A percentile compares a stretch with the other conserved stretches of the same genome.
These are phyloP conservation scores for Drosophila kanekoi DNA, from an alignment of 2,888 invertebrate species.

Conservation along the genomic window DNA sequence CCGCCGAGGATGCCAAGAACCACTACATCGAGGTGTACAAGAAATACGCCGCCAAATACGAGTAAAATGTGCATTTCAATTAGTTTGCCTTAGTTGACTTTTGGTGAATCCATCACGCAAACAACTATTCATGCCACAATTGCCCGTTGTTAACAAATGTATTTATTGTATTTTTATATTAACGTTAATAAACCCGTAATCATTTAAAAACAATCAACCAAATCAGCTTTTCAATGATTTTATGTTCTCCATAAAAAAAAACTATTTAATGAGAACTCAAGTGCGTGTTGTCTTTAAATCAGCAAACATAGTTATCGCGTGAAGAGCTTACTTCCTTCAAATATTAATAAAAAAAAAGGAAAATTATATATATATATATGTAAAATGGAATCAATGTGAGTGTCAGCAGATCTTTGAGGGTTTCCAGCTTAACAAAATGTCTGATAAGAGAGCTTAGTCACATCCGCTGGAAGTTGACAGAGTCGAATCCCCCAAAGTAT, in stretches of 20 bases:
- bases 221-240: no score
- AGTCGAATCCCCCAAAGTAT: conserved; percentile 13
- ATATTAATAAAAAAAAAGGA: not conserved
- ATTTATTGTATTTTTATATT: conserved; percentile 67
- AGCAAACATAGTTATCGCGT: not conserved
- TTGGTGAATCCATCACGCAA: conserved; percentile 4
- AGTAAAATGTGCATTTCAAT: conserved; percentile 54
- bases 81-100: conserved; percentile 22
- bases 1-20: conserved; percentile 91
- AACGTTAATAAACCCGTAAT: conserved; percentile 49
- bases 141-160: conserved; percentile 47
- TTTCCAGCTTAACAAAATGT: not conserved
- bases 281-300: not conserved
- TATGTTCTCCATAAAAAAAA: not conserved
- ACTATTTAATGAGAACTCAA: not conserved
- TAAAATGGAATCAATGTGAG: no score
- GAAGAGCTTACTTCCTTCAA: not conserved
- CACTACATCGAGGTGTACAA: conserved; percentile 91
- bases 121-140: conserved; percentile 13
- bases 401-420: no score
- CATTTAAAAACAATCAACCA: conserved; percentile 32
- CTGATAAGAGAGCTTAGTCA: not conserved
- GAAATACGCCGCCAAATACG: conserved; percentile 86
- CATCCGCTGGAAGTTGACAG: not conserved
- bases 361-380: not conserved